Base-by-base conservation (phyloP, 2,888 invertebrate species). In the Conops quadrifasciatus region DNA sequence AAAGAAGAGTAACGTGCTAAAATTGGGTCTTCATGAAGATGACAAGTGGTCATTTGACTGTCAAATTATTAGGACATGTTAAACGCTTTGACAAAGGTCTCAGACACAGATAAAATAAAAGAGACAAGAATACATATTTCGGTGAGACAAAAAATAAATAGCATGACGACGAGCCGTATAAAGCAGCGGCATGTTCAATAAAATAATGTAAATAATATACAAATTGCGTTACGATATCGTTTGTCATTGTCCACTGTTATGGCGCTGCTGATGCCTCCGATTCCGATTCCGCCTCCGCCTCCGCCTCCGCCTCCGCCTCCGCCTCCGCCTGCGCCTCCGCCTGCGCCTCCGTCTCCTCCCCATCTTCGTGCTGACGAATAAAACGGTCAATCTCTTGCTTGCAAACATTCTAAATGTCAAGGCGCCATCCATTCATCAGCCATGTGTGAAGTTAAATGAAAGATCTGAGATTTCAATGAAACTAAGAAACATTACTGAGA, bases 141-240 rank as follows among this genome's bases (percentile, higher is more conserved):
- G 16, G 59, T 60, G 47, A 16, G 49, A 26, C n/a, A n/a, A n/a
- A n/a, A n/a, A n/a, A n/a, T n/a, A 45, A 59, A 68, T 24, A 13
- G 47, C 26, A 51, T 45, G 24, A 36, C 36, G 21, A 24, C 59
- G 28, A 67, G 28, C 67, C 67, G 67, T 58, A 67, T 67, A 59
- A n/a, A 30, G 58, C 65, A 53, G 63, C 66, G 59, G 63, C 66
- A 47, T 59, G 67, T 67, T 58, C 58, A 67, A 45, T 67, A 36
- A 53, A 65, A 49, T 13, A 2, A 47, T 49, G 15, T 49, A 49
- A 63, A 63, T 28, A 49, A 9, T n/a, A n/a, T n/a, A n/a, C n/a
- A n/a, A n/a, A n/a, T n/a, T n/a, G n/a, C n/a, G n/a, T 26, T 63
- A 7, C 19, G 19, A 24, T 63, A 21, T 47, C 15, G n/a, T 21